Evolutionary conservation across 2,797 vertebrate species (phyloP), one percentile per base, ranked within the genome.

Genomic region (Eremophila alpestris): DNA sequence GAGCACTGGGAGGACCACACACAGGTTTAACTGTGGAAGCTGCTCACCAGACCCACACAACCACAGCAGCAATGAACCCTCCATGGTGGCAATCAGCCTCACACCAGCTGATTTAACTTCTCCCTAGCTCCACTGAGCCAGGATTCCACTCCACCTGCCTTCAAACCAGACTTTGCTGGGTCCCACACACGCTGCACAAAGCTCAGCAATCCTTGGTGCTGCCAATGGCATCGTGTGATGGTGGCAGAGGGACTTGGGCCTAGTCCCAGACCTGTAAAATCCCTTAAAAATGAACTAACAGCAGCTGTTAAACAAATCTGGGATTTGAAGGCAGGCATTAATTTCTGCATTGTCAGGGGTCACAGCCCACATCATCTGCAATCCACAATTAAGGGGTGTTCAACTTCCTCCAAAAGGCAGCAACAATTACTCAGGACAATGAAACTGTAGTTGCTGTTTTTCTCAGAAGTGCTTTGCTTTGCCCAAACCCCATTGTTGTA

Each of bases 231-330:
- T 32, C 49, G 64, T 41, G 62, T 36, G 80, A 43, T 2, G 8
- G 41, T 54, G 74, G 69, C 87, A 91, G 5, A 83, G 38, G 13
- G 32, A 34, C 78, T 69, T 92, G 89, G 71, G 51, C 51, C 46
- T 17, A 19, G 10, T 80, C 68, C 94, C 93, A 93, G 89, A 74
- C 60, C 62, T 40, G 43, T 46, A 48, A 93, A 87, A 83, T 40
- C 84, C 54, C 87, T 91, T 75, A 22, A 85, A 83, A 89, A 36
- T 45, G n/a, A 93, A 81, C 69, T 83, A 88, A 91, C 14, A 83
- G 68, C 43, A 78, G 89, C 87, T 75, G 54, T 75, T 81, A 64
- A 49, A 64, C 68, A 83, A 92, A 78, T 68, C 51, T 10, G 17
- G 2, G 2, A 81, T 88, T 83, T 63, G 51, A 45, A 87, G 62